phyloP scores from a whole-genome alignment of 2,888 invertebrate genomes.

The Fragum sueziense region DNA sequence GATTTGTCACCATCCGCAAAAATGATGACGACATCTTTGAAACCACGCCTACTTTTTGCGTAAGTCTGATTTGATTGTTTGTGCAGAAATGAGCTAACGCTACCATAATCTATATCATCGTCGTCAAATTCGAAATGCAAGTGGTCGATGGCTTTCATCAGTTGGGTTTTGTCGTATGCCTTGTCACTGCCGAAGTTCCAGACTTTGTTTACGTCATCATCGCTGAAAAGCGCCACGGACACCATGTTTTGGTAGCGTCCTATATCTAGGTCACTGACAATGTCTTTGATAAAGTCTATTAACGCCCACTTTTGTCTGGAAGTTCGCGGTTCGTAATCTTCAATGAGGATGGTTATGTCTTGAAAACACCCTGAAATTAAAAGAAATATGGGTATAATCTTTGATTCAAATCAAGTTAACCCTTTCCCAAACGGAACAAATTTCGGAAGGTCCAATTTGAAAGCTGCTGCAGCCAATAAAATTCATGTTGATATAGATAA shows the following conservation, averaged over 20 bases:
- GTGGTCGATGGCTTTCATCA: not conserved
- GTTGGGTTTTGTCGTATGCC: not conserved
- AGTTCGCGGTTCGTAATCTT: not conserved
- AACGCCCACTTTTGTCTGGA: not conserved
- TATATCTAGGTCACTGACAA: not conserved
- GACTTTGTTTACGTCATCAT: not conserved
- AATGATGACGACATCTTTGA: conserved; percentile 1
- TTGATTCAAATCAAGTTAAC: no score
- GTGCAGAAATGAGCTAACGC: not conserved
- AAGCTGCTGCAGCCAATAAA: no score
- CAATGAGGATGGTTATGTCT: conserved; percentile 5
- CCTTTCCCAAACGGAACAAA: no score
- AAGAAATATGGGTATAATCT: no score
- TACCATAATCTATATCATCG: not conserved
- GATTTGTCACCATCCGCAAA: not conserved
- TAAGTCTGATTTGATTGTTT: not conserved
- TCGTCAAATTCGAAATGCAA: not conserved
- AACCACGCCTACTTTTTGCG: not conserved
- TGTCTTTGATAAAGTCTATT: not conserved
- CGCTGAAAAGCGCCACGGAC: not conserved
- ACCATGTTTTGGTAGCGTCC: not conserved
- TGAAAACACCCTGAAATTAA: not conserved
- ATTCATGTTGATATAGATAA: no score
- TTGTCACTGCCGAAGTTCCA: not conserved
- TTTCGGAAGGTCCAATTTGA: no score